Conservation (phyloP, 1,140 invertebrate genomes). For the Zaprionus inermis region DNA sequence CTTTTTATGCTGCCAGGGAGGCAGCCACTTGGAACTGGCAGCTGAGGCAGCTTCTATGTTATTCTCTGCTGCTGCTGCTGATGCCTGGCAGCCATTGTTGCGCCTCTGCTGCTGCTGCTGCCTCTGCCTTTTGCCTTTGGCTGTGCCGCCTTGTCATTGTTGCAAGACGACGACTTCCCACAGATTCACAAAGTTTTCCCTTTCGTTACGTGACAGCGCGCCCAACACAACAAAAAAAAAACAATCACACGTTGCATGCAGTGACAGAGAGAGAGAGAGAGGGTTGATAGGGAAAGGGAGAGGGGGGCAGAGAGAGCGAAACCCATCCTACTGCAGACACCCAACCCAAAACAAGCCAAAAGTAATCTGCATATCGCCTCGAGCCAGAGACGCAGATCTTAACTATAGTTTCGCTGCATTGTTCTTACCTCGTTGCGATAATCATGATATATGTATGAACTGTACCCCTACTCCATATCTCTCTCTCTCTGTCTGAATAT, state of each 20-base stretch:
- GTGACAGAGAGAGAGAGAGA: slow-evolving; percentile 23
- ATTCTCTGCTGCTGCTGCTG: slow-evolving; percentile 39
- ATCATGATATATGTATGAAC: slow-evolving; percentile 54
- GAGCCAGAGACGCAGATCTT: slow-evolving; percentile 45
- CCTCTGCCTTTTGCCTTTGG: slow-evolving; percentile 34
- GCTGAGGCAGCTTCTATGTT: slow-evolving; percentile 44
- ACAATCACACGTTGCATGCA: slow-evolving; percentile 58
- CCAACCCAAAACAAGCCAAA: slow-evolving; percentile 37
- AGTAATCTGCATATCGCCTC: slow-evolving; percentile 62
- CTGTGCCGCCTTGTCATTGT: slow-evolving; percentile 64
- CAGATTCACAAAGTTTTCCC: slow-evolving; percentile 64
- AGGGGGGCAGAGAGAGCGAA: neutral
- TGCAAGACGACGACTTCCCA: slow-evolving; percentile 66
- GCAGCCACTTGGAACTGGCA: slow-evolving; percentile 66
- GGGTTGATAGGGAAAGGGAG: too few relatives aligned
- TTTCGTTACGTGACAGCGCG: slow-evolving; percentile 70
- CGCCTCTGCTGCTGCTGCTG: slow-evolving; percentile 8
- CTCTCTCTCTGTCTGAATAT: neutral
- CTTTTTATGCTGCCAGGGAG: slow-evolving; percentile 51
- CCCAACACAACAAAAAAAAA: slow-evolving; percentile 41
- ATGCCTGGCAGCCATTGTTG: slow-evolving; percentile 64
- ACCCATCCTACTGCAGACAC: slow-evolving; percentile 49
- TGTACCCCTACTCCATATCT: slow-evolving; percentile 7
- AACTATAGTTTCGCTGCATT: slow-evolving; percentile 57
- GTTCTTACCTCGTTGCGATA: slow-evolving; percentile 57